These are phyloP conservation scores for Criorhina ranunculi DNA, from an alignment of 2,888 invertebrate genomes.

Conservation along the genomic window DNA sequence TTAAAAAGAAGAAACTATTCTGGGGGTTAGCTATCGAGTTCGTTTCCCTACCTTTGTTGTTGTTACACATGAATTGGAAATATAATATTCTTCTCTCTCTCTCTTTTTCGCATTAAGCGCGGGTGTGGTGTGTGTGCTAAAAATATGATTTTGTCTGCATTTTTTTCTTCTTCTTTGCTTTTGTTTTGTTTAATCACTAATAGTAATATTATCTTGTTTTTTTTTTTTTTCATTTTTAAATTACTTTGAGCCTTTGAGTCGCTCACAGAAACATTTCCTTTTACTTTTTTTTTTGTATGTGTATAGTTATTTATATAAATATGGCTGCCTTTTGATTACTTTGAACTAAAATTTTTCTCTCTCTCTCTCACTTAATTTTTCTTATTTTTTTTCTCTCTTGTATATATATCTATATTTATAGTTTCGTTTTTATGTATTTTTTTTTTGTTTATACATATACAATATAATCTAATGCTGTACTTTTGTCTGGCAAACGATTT, in stretches of 20 bases:
- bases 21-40: background rate
- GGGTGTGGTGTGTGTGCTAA: slow-evolving; percentile 35
- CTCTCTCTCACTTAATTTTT: slow-evolving; percentile 62
- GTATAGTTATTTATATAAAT: slow-evolving; percentile 73
- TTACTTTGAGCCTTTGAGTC: slow-evolving; percentile 71
- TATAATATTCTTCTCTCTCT: slow-evolving; percentile 10
- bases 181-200: slow-evolving; percentile 56
- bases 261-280: slow-evolving; percentile 65
- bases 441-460: slow-evolving; percentile 47
- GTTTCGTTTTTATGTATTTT: slow-evolving; percentile 29
- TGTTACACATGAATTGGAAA: slow-evolving; percentile 8
- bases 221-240: too few species aligned
- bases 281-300: slow-evolving; percentile 57
- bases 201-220: slow-evolving; percentile 53
- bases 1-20: background rate
- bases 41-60: background rate
- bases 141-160: slow-evolving; percentile 30
- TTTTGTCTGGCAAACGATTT: slow-evolving; percentile 68
- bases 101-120: slow-evolving; percentile 14
- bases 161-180: slow-evolving; percentile 12
- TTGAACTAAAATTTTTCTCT: slow-evolving; percentile 77
- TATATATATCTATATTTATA: slow-evolving; percentile 69
- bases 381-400: slow-evolving; percentile 52
- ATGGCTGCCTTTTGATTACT: slow-evolving; percentile 77
- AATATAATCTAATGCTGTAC: slow-evolving; percentile 74